Evolutionary conservation across 2,888 invertebrate species (phyloP).

Genomic region (Eupithecia exiguata): DNA sequence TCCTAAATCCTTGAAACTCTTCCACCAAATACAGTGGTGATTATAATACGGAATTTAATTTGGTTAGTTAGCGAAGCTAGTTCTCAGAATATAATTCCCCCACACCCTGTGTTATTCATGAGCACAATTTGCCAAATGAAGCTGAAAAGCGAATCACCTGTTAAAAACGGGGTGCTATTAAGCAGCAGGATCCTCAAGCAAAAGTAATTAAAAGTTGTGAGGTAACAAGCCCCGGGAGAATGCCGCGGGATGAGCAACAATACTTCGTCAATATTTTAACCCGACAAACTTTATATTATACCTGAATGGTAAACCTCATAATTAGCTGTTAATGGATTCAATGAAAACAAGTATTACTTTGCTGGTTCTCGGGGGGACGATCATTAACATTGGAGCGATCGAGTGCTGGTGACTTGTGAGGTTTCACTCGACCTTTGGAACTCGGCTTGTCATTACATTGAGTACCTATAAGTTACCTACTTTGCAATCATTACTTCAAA

Average conservation of each 20-base stretch:
- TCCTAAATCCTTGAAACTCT: neutral
- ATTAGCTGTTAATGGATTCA: slow-evolving; percentile 52
- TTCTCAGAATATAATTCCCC: slow-evolving; percentile 3
- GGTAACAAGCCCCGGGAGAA: slow-evolving; percentile 46
- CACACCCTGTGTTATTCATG: slow-evolving; percentile 9
- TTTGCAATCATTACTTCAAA: neutral
- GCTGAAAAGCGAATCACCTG: slow-evolving; percentile 49
- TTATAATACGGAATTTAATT: slow-evolving; percentile 1
- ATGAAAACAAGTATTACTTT: slow-evolving; percentile 44
- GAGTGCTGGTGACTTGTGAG: slow-evolving; percentile 37
- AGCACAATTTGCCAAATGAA: slow-evolving; percentile 29
- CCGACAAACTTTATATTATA: slow-evolving; percentile 54
- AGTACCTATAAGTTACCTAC: neutral
- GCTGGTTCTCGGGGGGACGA: slow-evolving; percentile 31
- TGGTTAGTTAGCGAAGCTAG: neutral
- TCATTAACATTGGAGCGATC: slow-evolving; percentile 42
- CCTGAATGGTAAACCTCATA: slow-evolving; percentile 50
- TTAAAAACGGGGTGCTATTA: slow-evolving; percentile 56
- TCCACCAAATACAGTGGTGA: neutral
- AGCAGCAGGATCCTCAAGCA: slow-evolving; percentile 61
- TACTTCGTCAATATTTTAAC: slow-evolving; percentile 56
- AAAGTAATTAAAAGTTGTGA: slow-evolving; percentile 69
- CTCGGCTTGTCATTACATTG: neutral
- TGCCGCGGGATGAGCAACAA: slow-evolving; percentile 51
- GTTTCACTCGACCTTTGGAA: slow-evolving; percentile 19